Conservation (phyloP, 1,140 invertebrate species). For the Macrobrachium nipponense region DNA sequence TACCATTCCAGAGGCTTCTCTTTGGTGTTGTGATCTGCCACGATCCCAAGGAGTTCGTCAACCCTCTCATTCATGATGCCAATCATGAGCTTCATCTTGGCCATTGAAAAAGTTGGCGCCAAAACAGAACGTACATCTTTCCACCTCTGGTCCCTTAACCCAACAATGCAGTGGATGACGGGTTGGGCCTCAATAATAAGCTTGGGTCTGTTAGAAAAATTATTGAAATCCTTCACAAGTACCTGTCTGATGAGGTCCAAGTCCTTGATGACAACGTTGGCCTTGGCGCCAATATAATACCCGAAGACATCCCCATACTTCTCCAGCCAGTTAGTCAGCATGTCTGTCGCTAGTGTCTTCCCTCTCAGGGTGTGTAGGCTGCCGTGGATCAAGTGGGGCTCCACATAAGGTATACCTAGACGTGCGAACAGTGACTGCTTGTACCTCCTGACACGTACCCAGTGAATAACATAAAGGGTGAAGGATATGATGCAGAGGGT, state of each 20-base stretch:
- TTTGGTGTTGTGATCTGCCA: conserved; percentile 58
- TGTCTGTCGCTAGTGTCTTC: conserved; percentile 43
- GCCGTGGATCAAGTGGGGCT: conserved; percentile 67
- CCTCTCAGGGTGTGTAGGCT: conserved; percentile 64
- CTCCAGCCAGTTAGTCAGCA: conserved; percentile 67
- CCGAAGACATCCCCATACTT: conserved; percentile 68
- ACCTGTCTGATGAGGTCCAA: conserved; percentile 67
- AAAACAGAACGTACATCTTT: conserved; percentile 71
- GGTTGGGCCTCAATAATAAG: conserved; percentile 66
- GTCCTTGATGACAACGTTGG: conserved; percentile 67
- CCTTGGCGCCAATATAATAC: conserved; percentile 67
- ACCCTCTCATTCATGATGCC: conserved; percentile 67
- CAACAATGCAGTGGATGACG: conserved; percentile 66
- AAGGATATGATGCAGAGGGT: neutral
- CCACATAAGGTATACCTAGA: conserved; percentile 67
- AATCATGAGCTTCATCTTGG: conserved; percentile 71
- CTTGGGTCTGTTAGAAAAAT: conserved; percentile 67
- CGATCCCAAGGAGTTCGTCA: conserved; percentile 65
- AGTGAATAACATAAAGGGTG: conserved; percentile 1
- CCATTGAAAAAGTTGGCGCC: conserved; percentile 71
- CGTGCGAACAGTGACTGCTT: conserved; percentile 55
- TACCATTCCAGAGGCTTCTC: conserved; percentile 65
- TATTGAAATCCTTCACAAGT: conserved; percentile 66
- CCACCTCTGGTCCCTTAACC: conserved; percentile 69
- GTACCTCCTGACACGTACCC: conserved; percentile 22